Percentiles rank a stretch among this genome's conserved stretches.
Conservation (phyloP, 2,113 vertebrate genomes). For the Aix galericulata region DNA sequence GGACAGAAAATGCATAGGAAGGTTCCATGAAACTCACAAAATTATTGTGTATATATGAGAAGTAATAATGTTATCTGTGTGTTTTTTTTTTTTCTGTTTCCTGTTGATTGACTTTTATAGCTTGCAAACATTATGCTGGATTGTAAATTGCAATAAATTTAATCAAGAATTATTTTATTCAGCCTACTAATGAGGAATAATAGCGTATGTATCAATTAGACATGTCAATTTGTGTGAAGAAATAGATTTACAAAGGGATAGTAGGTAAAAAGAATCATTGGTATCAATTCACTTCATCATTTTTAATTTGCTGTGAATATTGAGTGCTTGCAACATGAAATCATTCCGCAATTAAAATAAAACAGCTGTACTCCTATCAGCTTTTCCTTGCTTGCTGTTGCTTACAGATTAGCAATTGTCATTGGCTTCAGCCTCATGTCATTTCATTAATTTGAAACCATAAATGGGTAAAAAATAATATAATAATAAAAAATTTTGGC, state of each 20-base stretch:
- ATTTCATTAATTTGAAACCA: constrained; percentile 84
- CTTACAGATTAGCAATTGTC: constrained; percentile 82
- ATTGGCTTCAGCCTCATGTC: constrained; percentile 79
- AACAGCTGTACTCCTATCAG: constrained; percentile 80
- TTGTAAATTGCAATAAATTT: constrained; percentile 86
- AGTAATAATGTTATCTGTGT: constrained; percentile 74
- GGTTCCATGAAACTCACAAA: neutral
- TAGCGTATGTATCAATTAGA: constrained; percentile 85
- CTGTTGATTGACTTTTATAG: constrained; percentile 86
- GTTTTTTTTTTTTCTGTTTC: constrained; percentile 64
- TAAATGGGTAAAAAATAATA: constrained; percentile 78
- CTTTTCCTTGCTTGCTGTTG: constrained; percentile 79
- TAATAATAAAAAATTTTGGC: constrained; percentile 43
- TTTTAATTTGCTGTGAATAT: constrained; percentile 85
- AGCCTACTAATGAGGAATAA: constrained; percentile 84
- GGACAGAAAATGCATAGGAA: neutral
- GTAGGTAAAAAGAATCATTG: constrained; percentile 80
- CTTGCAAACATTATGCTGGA: constrained; percentile 83
- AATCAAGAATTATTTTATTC: constrained; percentile 87
- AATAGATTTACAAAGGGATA: constrained; percentile 85
- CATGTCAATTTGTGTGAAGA: constrained; percentile 84
- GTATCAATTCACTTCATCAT: constrained; percentile 85
- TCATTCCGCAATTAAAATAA: constrained; percentile 83
- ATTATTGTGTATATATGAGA: constrained; percentile 53
- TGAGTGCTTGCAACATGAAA: constrained; percentile 83